These are phyloP conservation scores for Gadopsis marmoratus DNA, from an alignment of 2,797 vertebrate genomes.

Conservation along the genomic window DNA sequence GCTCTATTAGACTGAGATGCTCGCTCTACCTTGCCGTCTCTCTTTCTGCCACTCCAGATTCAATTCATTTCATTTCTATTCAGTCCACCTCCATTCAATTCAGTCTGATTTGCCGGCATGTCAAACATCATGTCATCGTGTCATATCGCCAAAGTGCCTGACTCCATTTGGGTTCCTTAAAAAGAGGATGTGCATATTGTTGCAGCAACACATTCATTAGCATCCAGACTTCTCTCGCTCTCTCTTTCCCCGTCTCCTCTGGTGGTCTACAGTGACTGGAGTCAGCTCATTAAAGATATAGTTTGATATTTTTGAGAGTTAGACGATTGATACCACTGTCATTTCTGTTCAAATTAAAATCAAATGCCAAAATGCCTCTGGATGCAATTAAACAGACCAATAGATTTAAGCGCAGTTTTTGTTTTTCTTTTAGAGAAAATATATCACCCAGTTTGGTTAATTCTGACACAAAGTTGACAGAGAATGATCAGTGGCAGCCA, in stretches of 20 bases:
- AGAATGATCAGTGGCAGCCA: too few species aligned
- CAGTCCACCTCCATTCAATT: conserved; percentile 37
- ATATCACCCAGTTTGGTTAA: too few species aligned
- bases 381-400: too few species aligned
- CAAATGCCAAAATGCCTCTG: too few species aligned
- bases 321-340: too few species aligned
- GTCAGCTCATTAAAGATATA: not conserved
- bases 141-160: conserved; percentile 16
- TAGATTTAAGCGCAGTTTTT: too few species aligned
- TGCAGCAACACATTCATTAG: conserved; percentile 25
- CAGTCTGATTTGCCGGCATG: conserved; percentile 41
- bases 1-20: conserved; percentile 51
- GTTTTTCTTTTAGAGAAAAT: too few species aligned
- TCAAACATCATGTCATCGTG: too few species aligned
- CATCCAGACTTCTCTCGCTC: not conserved
- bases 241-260: not conserved
- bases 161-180: conserved; percentile 39
- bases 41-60: conserved; percentile 3
- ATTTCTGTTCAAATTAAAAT: too few species aligned
- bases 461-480: too few species aligned
- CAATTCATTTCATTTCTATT: conserved; percentile 50
- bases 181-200: conserved; percentile 34
- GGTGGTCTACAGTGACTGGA: not conserved
- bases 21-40: conserved; percentile 18
- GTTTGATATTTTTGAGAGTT: too few species aligned